Percentiles rank a stretch among this genome's conserved stretches.
Evolutionary conservation across 2,888 invertebrate genomes (phyloP).

Genomic region (Microctonus aethiopoides): DNA sequence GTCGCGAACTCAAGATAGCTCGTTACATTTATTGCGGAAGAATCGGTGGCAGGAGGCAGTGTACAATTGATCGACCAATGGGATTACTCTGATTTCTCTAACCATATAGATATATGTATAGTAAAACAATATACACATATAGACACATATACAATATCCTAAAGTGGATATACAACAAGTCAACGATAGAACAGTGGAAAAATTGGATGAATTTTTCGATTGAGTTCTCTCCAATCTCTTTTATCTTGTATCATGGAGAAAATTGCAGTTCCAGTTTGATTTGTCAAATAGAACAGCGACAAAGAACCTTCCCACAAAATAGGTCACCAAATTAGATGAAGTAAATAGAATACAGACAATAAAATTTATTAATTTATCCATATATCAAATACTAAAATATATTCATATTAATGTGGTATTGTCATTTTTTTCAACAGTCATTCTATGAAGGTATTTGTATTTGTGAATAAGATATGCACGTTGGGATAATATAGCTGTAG

Average conservation of each 20-base stretch:
- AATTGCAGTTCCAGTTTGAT: neutral
- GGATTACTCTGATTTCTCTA: neutral
- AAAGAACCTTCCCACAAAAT: neutral
- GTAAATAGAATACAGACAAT: neutral
- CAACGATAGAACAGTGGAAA: neutral
- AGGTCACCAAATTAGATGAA: neutral
- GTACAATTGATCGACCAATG: constrained; percentile 32
- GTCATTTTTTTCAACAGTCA: too few relatives aligned
- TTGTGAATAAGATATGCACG: too few relatives aligned
- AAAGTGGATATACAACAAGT: neutral
- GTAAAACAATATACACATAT: neutral
- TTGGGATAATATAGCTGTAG: too few relatives aligned
- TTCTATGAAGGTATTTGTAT: too few relatives aligned
- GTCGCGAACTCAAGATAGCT: constrained; percentile 30
- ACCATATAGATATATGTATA: neutral
- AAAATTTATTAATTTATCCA: neutral
- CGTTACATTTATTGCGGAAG: constrained; percentile 32
- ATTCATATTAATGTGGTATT: too few relatives aligned
- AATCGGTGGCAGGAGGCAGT: constrained; percentile 25
- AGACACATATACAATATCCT: neutral
- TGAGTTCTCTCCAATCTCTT: neutral
- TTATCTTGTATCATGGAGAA: neutral
- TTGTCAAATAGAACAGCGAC: neutral
- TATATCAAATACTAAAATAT: too few relatives aligned
- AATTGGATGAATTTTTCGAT: neutral